Evolutionary conservation across 2,113 vertebrate species (phyloP).

Genomic region (Brachirus orientalis): DNA sequence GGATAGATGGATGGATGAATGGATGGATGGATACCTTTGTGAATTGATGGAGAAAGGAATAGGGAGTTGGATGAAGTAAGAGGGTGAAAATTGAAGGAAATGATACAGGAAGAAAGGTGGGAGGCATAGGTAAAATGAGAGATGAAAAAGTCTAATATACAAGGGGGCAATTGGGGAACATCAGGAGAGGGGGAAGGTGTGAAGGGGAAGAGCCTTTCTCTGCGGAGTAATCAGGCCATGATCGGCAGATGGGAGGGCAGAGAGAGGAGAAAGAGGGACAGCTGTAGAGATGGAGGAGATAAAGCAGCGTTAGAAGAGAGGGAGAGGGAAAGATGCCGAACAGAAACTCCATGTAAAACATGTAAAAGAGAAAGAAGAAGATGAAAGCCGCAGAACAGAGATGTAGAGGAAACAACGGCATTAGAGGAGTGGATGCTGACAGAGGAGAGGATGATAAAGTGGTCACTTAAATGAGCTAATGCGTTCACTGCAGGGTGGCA

Average conservation of each 20-base stretch:
- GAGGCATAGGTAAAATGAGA: not conserved
- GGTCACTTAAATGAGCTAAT: conserved; percentile 47
- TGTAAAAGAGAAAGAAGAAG: conserved; percentile 24
- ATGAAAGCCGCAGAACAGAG: conserved; percentile 25
- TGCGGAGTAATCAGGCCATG: conserved; percentile 66
- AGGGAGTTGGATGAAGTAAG: conserved; percentile 10
- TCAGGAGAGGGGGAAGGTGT: conserved; percentile 36
- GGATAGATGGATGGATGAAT: conserved; percentile 27
- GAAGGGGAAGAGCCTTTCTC: conserved; percentile 43
- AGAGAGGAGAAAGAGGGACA: conserved; percentile 60
- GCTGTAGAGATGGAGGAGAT: conserved; percentile 69
- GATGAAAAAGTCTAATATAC: conserved; percentile 44
- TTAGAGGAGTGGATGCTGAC: conserved; percentile 40
- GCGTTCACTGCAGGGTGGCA: conserved; percentile 28
- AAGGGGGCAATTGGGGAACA: conserved; percentile 34
- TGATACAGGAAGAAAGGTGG: not conserved
- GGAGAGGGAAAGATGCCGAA: conserved; percentile 48
- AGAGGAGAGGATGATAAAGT: conserved; percentile 63
- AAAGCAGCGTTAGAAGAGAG: conserved; percentile 46
- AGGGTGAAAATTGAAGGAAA: conserved; percentile 7
- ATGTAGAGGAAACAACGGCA: conserved; percentile 42
- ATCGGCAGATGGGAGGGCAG: conserved; percentile 78
- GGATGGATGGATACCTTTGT: conserved; percentile 23
- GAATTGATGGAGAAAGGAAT: conserved; percentile 24
- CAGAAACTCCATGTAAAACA: conserved; percentile 55